Evolutionary conservation across 2,113 vertebrate species (phyloP).

Genomic region (Falcunculus frontatus): DNA sequence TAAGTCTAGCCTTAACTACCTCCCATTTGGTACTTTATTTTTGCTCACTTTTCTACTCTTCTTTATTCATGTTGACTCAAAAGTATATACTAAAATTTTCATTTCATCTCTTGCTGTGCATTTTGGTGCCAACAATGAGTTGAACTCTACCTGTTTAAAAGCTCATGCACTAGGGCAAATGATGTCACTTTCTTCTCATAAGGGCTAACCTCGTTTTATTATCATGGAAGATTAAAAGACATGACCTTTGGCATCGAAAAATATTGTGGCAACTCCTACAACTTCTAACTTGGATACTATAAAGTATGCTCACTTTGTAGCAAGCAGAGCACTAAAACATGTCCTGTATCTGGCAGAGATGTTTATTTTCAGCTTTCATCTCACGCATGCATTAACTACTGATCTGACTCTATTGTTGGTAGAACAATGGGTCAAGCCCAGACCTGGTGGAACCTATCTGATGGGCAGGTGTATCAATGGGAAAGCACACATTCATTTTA

Average conservation of each 20-base stretch:
- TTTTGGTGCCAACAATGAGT: constrained; percentile 12
- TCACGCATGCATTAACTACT: not conserved
- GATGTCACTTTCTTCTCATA: not conserved
- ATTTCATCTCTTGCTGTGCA: not conserved
- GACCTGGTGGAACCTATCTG: constrained; percentile 3
- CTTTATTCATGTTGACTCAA: constrained; percentile 6
- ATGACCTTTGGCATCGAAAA: not conserved
- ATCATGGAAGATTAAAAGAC: not conserved
- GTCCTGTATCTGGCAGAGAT: not conserved
- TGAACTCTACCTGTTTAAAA: not conserved
- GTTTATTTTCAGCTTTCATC: constrained; percentile 21
- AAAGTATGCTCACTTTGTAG: not conserved
- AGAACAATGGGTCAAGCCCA: constrained; percentile 16
- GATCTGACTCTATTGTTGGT: not conserved
- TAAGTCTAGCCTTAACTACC: constrained; percentile 29
- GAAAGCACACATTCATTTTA: not conserved
- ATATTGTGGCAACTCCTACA: not conserved
- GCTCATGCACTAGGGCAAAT: not conserved
- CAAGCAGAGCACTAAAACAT: not conserved
- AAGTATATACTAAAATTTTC: constrained; percentile 38
- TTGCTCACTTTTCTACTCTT: constrained; percentile 19
- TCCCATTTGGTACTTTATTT: constrained; percentile 46
- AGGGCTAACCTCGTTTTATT: not conserved
- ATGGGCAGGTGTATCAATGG: not conserved
- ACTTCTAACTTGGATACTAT: not conserved